Evolutionary conservation across 1,140 invertebrate genomes (phyloP).

Genomic region (Leguminivora glycinivorella): DNA sequence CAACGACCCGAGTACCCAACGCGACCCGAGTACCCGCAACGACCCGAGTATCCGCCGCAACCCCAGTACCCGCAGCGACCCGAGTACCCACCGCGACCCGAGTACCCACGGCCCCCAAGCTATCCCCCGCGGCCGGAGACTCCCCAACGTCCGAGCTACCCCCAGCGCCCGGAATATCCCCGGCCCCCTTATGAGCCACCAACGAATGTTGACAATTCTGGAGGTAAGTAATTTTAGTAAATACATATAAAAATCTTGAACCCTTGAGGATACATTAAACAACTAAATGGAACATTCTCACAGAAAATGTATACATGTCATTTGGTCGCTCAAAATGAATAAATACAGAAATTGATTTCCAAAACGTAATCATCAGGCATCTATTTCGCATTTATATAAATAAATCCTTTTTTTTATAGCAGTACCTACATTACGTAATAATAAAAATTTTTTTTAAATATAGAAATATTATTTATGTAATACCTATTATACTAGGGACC

Average conservation of each 20-base stretch:
- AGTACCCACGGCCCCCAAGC: not conserved
- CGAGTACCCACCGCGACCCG: not conserved
- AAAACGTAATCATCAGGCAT: too few relatives aligned
- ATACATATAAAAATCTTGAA: not conserved
- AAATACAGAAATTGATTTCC: too few relatives aligned
- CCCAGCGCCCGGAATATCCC: not conserved
- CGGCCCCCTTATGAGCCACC: not conserved
- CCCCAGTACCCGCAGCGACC: not conserved
- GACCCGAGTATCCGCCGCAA: not conserved
- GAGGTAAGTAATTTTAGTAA: constrained; percentile 24
- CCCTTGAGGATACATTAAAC: not conserved
- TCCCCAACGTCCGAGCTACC: not conserved
- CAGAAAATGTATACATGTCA: too few relatives aligned
- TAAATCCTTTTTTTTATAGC: too few relatives aligned
- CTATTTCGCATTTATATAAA: too few relatives aligned
- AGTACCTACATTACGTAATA: too few relatives aligned
- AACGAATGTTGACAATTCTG: not conserved
- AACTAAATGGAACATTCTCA: too few relatives aligned
- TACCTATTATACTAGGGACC: too few relatives aligned
- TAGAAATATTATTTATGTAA: too few relatives aligned
- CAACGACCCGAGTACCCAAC: not conserved
- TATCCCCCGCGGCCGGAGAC: not conserved
- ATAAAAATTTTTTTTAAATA: too few relatives aligned
- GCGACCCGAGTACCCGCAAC: not conserved
- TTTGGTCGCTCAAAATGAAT: too few relatives aligned